Conservation (phyloP, 2,888 invertebrate species). For the Yponomeuta malinellus region DNA sequence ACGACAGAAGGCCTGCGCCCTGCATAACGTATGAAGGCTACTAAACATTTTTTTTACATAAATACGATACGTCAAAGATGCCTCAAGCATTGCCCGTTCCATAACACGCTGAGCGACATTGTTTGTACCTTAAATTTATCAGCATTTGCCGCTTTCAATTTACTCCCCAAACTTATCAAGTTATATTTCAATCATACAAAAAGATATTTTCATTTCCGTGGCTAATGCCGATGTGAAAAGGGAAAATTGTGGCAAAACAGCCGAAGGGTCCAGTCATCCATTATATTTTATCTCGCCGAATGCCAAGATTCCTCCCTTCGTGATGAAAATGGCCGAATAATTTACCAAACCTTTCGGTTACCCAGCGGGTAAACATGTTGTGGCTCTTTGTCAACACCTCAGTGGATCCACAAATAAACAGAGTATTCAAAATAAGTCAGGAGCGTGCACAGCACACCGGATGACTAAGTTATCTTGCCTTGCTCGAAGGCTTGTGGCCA, state of each 20-base stretch:
- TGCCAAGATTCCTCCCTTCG: not conserved
- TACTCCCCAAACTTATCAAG: not conserved
- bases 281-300: not conserved
- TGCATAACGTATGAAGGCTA: no score
- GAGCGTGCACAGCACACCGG: not conserved
- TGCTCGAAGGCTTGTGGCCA: no score
- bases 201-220: conserved; percentile 1
- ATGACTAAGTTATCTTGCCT: not conserved
- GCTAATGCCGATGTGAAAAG: not conserved
- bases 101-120: not conserved
- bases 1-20: no score
- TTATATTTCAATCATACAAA: not conserved
- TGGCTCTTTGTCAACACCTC: not conserved
- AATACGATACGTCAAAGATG: not conserved
- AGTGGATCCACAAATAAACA: not conserved
- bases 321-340: not conserved
- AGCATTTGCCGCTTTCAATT: not conserved
- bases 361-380: not conserved
- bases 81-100: not conserved
- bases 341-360: not conserved
- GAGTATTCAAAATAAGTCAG: not conserved
- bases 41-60: no score
- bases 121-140: no score
- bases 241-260: not conserved
- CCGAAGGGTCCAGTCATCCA: not conserved